Evolutionary conservation across 2,797 vertebrate species (phyloP).

Genomic region (Phrynocephalus forsythii): DNA sequence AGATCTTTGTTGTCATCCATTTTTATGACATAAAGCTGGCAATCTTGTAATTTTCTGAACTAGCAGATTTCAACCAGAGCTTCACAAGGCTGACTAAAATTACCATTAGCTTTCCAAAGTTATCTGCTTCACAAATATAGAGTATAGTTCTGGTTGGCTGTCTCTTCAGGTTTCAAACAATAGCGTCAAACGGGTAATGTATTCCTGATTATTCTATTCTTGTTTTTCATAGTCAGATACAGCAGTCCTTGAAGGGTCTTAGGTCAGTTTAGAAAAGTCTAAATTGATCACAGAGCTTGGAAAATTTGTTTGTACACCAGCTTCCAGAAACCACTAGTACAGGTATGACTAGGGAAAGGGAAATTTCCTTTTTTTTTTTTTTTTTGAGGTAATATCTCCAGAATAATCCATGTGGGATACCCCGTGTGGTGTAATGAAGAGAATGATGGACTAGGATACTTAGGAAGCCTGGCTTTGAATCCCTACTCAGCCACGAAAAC

Average conservation of each 20-base stretch:
- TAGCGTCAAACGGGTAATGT: neutral
- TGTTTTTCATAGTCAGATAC: neutral
- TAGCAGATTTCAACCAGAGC: neutral
- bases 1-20: neutral
- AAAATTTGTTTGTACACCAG: too few species aligned
- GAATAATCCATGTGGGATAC: too few species aligned
- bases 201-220: neutral
- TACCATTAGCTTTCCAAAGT: slow-evolving; percentile 1
- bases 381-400: too few species aligned
- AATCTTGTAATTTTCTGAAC: neutral
- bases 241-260: neutral
- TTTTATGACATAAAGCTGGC: neutral
- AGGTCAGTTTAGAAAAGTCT: neutral
- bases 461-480: too few species aligned
- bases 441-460: too few species aligned
- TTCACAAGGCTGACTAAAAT: neutral
- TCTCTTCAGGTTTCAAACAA: neutral
- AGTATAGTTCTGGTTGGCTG: neutral
- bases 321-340: neutral
- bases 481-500: too few species aligned
- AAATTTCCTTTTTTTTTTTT: too few species aligned
- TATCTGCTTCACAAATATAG: neutral
- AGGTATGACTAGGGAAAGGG: too few species aligned
- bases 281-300: neutral
- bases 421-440: too few species aligned